Base-by-base conservation (phyloP, 2,113 vertebrate species). In the Amia ocellicauda region DNA sequence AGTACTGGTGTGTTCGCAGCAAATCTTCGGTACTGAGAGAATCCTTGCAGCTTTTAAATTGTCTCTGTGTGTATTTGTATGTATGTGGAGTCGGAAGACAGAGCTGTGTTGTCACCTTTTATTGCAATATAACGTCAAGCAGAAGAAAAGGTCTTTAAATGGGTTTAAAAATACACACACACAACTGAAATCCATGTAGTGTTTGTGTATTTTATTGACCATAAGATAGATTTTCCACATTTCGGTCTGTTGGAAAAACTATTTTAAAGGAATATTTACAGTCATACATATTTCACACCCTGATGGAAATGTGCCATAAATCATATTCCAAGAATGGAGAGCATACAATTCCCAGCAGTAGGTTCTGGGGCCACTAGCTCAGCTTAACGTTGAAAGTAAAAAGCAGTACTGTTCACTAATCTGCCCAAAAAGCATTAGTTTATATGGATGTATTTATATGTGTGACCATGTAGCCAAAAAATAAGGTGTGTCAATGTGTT, bases 401-500 rank as follows among this genome's bases (percentile, higher is more conserved):
- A 41, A 60, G 40, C n/a, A 22, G 22, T n/a, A 23, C 8, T 60
- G 42, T 60, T 43, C n/a, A 17, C 74, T 76, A 73, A 77, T 74
- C 70, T 71, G 66, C 66, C 83, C 82, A 75, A 76, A 83, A 84
- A 78, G 77, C 79, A 77, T 84, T 79, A 63, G 70, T 69, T 79
- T 75, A 75, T 77, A 69, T 74, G 63, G 60, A 82, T 80, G 84
- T 83, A 86, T 90, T 90, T 87, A 87, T 88, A 80, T 70, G 80
- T 63, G 52, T 71, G 76, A 53, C 56, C 47, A 67, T 45, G 54
- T 78, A 80, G 77, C 77, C 74, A 80, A 68, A 85, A 85, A 84
- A 77, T 77, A 81, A 85, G 86, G 85, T 83, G 84, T 87, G 87
- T 82, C 81, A 79, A 66, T 51, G 69, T 74, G 76, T 73, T 79